Base-by-base conservation (phyloP, 1,140 invertebrate species). In the Lethrus apterus region DNA sequence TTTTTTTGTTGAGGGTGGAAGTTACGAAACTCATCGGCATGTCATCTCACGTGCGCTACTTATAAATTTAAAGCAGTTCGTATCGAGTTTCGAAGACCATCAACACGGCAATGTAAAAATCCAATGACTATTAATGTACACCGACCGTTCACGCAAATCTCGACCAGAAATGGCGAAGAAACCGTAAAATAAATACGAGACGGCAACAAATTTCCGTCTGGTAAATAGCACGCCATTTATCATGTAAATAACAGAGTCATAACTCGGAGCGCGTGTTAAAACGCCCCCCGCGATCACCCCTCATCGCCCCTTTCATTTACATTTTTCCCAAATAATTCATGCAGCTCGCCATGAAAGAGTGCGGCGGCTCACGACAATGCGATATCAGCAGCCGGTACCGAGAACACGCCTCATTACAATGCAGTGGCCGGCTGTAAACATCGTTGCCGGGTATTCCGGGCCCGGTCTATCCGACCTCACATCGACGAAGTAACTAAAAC, bases 261-360 rank as follows among this genome's bases (percentile, higher is more conserved):
- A 52, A 52, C 46, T 52, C 38, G 45, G 50, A 48, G 45, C 45
- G 50, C 50, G 50, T 52, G 50, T 52, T 52, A 52, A 52, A 52
- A 48, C 40, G 20, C 41, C 31, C 40, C 43, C 33, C 42, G 24
- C n/a, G n/a, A n/a, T n/a, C n/a, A n/a, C n/a, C n/a, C n/a, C n/a
- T n/a, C n/a, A n/a, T n/a, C n/a, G n/a, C 36, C 26, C 31, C 42
- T 47, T 46, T 50, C 29, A 53, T 53, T 53, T 53, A 41, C 48
- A 50, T 52, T 48, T 52, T 52, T 52, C 33, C 23, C 42, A 44
- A 52, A 52, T 53, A 49, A 46, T 50, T 53, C 44, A 50, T 49
- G 45, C 33, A 29, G 11, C 44, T 43, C 23, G 18, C 41, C 41
- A 21, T 43, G 41, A 43, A 43, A 43, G 41, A 43, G 41, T 43